These are phyloP conservation scores for Meiosimyza decipiens DNA, from an alignment of 2,888 invertebrate genomes.

Conservation along the genomic window DNA sequence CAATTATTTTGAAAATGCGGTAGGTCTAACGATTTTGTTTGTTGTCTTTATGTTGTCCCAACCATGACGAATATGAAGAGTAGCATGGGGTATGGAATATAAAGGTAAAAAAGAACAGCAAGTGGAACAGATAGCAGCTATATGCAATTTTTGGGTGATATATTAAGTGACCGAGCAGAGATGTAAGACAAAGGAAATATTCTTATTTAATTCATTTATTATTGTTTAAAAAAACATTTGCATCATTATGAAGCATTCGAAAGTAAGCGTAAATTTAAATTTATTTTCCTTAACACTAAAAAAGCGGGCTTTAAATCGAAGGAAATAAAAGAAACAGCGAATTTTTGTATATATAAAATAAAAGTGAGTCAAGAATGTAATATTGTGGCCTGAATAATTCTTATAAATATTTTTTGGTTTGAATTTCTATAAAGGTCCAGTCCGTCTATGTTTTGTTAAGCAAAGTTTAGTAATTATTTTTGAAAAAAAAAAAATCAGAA, in stretches of 20 bases:
- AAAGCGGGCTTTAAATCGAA: too few relatives aligned
- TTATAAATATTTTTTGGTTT: slow-evolving; percentile 27
- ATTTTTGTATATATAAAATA: too few relatives aligned
- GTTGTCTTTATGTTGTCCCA: slow-evolving; percentile 26
- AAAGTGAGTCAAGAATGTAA: too few relatives aligned
- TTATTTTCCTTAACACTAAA: too few relatives aligned
- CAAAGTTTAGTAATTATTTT: not conserved
- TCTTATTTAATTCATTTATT: slow-evolving; percentile 13
- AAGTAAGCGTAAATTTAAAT: not conserved
- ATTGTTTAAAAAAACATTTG: slow-evolving; percentile 7
- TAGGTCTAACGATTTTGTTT: slow-evolving; percentile 19
- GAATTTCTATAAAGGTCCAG: slow-evolving; percentile 18
- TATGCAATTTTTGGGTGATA: slow-evolving; percentile 45
- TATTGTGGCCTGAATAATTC: not conserved
- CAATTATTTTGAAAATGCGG: slow-evolving; percentile 8
- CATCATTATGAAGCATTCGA: slow-evolving; percentile 3
- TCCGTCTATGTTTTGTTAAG: slow-evolving; percentile 20
- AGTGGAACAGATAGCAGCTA: not conserved
- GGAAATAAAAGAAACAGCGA: too few relatives aligned
- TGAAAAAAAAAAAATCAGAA: too few relatives aligned
- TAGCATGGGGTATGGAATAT: not conserved
- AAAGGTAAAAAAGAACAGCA: not conserved
- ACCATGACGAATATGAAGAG: slow-evolving; percentile 12
- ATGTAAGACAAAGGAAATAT: slow-evolving; percentile 17
- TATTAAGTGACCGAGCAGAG: slow-evolving; percentile 45